phyloP scores from a whole-genome alignment of 2,113 vertebrate genomes.

The Centropristis striata region DNA sequence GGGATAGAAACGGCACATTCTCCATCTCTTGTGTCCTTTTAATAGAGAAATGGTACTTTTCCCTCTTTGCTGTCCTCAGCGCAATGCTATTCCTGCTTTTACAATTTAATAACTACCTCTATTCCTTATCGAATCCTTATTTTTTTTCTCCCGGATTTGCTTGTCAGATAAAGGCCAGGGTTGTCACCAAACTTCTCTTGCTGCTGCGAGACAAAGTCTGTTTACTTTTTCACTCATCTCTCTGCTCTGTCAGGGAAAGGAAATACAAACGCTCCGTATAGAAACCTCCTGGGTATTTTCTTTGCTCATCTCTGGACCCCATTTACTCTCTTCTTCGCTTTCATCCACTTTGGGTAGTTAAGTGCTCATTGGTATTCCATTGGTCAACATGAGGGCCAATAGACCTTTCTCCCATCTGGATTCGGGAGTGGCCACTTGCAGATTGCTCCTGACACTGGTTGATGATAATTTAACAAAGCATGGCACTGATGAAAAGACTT shows the following conservation, averaged over 20 bases:
- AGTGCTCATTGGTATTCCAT: slow-evolving; percentile 78
- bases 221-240: slow-evolving; percentile 73
- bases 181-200: slow-evolving; percentile 77
- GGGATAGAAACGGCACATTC: slow-evolving; percentile 64
- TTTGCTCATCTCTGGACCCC: slow-evolving; percentile 58
- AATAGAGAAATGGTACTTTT: slow-evolving; percentile 59
- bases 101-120: slow-evolving; percentile 80
- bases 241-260: slow-evolving; percentile 54
- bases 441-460: slow-evolving; percentile 74
- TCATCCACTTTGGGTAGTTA: slow-evolving; percentile 63
- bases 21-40: slow-evolving; percentile 73
- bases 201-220: slow-evolving; percentile 72
- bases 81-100: slow-evolving; percentile 65
- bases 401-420: slow-evolving; percentile 65
- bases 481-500: slow-evolving; percentile 71
- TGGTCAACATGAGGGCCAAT: slow-evolving; percentile 72
- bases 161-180: slow-evolving; percentile 80
- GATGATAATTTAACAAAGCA: slow-evolving; percentile 81
- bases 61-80: slow-evolving; percentile 55
- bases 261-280: slow-evolving; percentile 51
- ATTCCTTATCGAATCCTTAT: slow-evolving; percentile 71
- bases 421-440: slow-evolving; percentile 68
- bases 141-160: slow-evolving; percentile 48
- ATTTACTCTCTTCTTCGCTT: slow-evolving; percentile 62
- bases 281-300: slow-evolving; percentile 56